Conservation (phyloP, 2,888 invertebrate genomes). For the Lordiphosa andalusiaca region DNA sequence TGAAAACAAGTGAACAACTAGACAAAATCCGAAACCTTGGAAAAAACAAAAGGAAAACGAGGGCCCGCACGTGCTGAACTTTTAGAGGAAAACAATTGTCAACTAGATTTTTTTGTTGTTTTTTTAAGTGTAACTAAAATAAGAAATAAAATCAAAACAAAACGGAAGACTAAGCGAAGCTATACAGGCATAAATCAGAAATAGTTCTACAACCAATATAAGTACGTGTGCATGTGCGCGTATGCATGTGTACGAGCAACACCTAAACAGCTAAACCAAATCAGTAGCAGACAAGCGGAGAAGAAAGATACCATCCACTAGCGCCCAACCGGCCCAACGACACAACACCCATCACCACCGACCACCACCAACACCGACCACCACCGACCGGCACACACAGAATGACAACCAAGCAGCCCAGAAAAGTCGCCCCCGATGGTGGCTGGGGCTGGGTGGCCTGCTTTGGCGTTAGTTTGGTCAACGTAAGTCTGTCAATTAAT, state of each 20-base stretch:
- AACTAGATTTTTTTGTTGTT: constrained; percentile 10
- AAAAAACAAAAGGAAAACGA: constrained; percentile 24
- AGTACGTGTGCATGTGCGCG: constrained; percentile 8
- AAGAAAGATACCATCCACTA: neutral
- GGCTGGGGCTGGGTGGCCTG: constrained; percentile 95
- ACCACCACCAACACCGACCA: too few species aligned
- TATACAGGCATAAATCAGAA: constrained; percentile 26
- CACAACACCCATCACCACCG: neutral
- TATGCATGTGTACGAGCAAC: neutral
- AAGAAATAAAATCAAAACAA: constrained; percentile 16
- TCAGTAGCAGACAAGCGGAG: constrained; percentile 2
- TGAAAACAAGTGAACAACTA: constrained; percentile 12
- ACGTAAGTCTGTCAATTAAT: constrained; percentile 84
- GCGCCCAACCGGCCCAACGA: too few species aligned
- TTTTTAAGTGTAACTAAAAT: constrained; percentile 29
- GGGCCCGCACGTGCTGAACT: constrained; percentile 11
- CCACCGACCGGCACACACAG: constrained; percentile 11
- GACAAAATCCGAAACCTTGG: constrained; percentile 24
- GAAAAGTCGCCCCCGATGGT: constrained; percentile 90
- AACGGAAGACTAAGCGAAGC: constrained; percentile 9
- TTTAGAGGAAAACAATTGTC: constrained; percentile 4
- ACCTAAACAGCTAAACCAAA: constrained; percentile 22
- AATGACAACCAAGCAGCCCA: constrained; percentile 80
- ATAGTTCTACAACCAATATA: constrained; percentile 15
- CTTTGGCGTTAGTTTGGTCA: constrained; percentile 90